Percentiles rank a stretch among this genome's conserved stretches.
phyloP scores from a whole-genome alignment of 2,888 invertebrate genomes.

The Malachius bipustulatus region DNA sequence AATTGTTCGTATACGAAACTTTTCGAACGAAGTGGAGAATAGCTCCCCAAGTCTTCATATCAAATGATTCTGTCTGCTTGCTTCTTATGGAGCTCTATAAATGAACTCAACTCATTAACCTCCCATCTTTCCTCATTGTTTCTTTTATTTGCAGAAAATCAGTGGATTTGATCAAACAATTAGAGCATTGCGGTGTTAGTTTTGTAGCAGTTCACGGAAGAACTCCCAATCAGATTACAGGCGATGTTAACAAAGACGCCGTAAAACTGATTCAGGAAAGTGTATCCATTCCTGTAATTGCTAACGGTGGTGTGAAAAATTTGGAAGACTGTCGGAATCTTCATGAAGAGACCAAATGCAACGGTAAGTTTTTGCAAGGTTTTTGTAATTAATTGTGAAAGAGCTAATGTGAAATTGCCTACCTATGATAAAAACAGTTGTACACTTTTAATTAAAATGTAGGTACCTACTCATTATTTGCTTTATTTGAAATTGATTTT shows the following conservation, averaged over 20 bases:
- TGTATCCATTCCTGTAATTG: constrained; percentile 73
- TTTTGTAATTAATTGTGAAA: too few relatives aligned
- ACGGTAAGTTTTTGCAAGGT: constrained; percentile 40
- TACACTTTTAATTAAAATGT: background rate
- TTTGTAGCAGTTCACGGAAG: constrained; percentile 88
- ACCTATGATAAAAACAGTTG: background rate
- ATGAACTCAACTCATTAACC: background rate
- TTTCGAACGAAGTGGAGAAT: too few relatives aligned
- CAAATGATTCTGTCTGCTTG: too few relatives aligned
- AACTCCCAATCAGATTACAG: constrained; percentile 69
- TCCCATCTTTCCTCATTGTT: constrained; percentile 3
- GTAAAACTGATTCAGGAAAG: constrained; percentile 59
- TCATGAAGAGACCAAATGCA: constrained; percentile 53
- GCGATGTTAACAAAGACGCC: constrained; percentile 56
- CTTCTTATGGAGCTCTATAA: too few relatives aligned
- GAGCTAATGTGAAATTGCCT: too few relatives aligned
- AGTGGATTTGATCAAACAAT: constrained; percentile 63
- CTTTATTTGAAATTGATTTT: too few relatives aligned
- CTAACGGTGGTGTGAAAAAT: constrained; percentile 80
- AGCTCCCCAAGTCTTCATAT: too few relatives aligned
- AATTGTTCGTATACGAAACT: too few relatives aligned
- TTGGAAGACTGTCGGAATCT: constrained; percentile 59
- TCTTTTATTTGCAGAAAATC: constrained; percentile 43
- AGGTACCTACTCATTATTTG: too few relatives aligned
- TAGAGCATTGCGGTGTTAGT: constrained; percentile 77